Conservation (phyloP, 2,797 vertebrate species). For the Macrochelys suwanniensis region DNA sequence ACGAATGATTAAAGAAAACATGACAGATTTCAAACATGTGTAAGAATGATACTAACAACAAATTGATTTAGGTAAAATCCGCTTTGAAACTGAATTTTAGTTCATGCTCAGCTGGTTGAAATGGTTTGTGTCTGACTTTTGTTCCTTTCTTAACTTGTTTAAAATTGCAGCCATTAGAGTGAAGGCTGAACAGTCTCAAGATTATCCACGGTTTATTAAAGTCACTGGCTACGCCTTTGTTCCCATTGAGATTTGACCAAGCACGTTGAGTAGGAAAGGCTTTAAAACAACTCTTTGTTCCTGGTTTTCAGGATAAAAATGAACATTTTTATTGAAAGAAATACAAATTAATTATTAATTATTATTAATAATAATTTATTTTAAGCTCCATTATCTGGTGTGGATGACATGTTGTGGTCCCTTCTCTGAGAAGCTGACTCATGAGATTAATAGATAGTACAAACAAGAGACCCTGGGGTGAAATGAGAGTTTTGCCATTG, state of each 20-base stretch:
- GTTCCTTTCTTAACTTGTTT: not conserved
- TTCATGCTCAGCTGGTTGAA: not conserved
- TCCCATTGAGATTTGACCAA: not conserved
- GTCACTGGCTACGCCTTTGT: not conserved
- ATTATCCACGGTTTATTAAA: not conserved
- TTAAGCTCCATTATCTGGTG: not conserved
- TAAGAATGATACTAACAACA: slow-evolving; percentile 10
- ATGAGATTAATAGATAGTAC: not conserved
- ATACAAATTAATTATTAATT: not conserved
- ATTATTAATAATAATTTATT: not conserved
- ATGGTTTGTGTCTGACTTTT: not conserved
- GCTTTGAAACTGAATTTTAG: not conserved
- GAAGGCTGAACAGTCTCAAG: not conserved
- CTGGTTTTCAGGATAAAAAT: not conserved
- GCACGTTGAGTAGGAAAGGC: not conserved
- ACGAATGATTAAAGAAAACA: no score
- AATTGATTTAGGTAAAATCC: not conserved
- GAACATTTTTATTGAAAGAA: not conserved
- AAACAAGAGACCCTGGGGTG: not conserved
- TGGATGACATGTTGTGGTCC: not conserved
- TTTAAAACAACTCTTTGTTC: not conserved
- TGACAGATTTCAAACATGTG: no score
- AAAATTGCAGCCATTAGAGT: not conserved
- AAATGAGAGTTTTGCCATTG: not conserved
- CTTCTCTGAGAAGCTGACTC: not conserved